Base-by-base conservation (phyloP, 2,113 vertebrate genomes). In the Saiga tatarica region DNA sequence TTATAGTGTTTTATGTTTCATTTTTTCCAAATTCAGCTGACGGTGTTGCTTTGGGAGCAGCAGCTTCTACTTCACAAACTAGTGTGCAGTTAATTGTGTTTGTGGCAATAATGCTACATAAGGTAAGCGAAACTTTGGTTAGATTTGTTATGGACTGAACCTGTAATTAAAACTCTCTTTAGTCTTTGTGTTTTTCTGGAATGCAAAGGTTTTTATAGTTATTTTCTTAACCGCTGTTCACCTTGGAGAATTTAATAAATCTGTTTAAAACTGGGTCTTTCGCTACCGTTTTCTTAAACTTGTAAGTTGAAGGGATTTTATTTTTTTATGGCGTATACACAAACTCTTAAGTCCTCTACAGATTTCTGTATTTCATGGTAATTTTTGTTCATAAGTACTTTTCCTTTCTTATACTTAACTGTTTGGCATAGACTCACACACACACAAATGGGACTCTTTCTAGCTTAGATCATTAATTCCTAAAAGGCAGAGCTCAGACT, bases 51-150 rank as follows among this genome's bases (percentile, higher is more conserved):
- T 98, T 99, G 50, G 99, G 99, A 96, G 99, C 99, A n/a, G 99
- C 99, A 87, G 99, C 99, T 98, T 99, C 99, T 26, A 99, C 99
- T 59, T 99, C 99, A 94, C 99, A 99, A 98, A 99, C 99, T 64
- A 99, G 99, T 45, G 99, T 99, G 96, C 99, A 99, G 97, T 99
- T 99, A 98, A 99, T 99, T 95, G 99, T 99, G 25, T 99, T 99
- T 96, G 99, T 99, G 96, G 99, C 99, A 0, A 99, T 99, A 96
- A 99, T 99, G 99, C 98, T 99, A 93, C 99, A 99, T 98, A 99
- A 99, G 99, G 99, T 99, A 99, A 98, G 98, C 90, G 33, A 17
- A 81, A 94, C 64, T 45, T 64, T 11, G 50, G 83, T 21, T 62
- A 55, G 96, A 30, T n/a, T 64, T 64, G 39, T 52, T 92, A 45